Evolutionary conservation across 2,113 vertebrate species (phyloP).

Genomic region (Dipodomys merriami): DNA sequence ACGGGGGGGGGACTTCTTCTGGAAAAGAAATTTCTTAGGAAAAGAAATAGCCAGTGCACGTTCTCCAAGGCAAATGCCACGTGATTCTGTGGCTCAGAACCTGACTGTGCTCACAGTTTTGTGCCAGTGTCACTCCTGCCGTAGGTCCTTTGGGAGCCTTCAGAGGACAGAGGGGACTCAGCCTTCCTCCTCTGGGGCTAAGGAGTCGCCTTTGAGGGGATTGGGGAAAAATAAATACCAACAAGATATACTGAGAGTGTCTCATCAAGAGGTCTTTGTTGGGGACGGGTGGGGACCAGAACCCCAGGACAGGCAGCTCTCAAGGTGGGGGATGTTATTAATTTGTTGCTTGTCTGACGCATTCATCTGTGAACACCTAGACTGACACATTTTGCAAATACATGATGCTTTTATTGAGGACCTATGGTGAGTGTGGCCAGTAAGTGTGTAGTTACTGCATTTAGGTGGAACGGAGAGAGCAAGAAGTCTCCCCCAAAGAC

Average conservation of each 20-base stretch:
- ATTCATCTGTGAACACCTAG: constrained; percentile 6
- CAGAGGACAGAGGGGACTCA: background rate
- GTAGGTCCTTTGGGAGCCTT: background rate
- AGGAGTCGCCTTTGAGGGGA: background rate
- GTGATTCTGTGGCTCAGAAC: background rate
- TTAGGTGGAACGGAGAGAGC: background rate
- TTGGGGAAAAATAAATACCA: background rate
- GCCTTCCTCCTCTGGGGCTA: background rate
- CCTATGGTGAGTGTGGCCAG: background rate
- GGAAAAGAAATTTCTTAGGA: background rate
- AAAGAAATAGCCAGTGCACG: background rate
- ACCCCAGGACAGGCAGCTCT: background rate
- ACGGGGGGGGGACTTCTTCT: background rate
- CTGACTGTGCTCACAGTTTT: background rate
- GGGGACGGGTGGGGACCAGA: background rate
- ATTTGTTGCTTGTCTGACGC: constrained; percentile 30
- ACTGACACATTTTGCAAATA: constrained; percentile 56
- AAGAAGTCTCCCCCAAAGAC: background rate
- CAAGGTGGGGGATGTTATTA: background rate
- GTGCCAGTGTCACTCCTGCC: background rate
- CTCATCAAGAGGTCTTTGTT: background rate
- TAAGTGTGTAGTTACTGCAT: background rate
- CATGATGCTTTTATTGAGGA: constrained; percentile 39
- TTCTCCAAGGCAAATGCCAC: background rate
- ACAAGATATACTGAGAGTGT: background rate